These are phyloP conservation scores for Morus bassanus DNA, from an alignment of 2,797 vertebrate genomes.

Conservation along the genomic window DNA sequence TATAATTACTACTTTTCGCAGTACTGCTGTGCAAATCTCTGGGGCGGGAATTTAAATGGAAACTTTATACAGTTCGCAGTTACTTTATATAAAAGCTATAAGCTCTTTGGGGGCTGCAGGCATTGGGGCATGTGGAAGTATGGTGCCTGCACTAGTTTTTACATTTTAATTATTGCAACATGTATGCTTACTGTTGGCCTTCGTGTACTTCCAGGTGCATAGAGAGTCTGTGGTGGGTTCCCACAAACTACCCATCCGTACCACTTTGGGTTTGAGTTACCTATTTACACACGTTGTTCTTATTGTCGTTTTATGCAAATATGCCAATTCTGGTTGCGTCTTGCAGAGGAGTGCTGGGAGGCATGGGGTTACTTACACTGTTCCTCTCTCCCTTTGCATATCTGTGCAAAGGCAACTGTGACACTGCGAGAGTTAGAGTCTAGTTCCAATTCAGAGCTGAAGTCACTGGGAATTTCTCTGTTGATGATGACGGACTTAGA, in stretches of 20 bases:
- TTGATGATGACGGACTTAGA: not conserved
- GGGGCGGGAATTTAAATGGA: not conserved
- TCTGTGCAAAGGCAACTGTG: not conserved
- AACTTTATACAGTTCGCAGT: not conserved
- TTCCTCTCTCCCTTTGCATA: not conserved
- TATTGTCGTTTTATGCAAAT: not conserved
- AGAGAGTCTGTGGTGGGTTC: not conserved
- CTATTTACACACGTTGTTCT: not conserved
- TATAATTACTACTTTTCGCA: conserved; percentile 43
- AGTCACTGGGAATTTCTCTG: not conserved
- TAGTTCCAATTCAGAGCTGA: not conserved
- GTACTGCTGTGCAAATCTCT: conserved; percentile 34
- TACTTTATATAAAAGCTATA: conserved; percentile 4
- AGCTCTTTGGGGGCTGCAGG: not conserved
- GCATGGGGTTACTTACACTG: rapidly evolving
- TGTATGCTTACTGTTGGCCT: not conserved
- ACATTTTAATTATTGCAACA: not conserved
- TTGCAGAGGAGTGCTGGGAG: not conserved
- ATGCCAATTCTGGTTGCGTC: rapidly evolving
- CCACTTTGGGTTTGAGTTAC: not conserved
- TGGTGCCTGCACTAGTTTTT: not conserved
- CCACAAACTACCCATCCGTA: not conserved
- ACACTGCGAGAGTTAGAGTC: not conserved
- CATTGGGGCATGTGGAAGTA: not conserved
- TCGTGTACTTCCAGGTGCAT: not conserved